Base-by-base conservation (phyloP, 2,797 vertebrate species). In the Erethizon dorsatum region DNA sequence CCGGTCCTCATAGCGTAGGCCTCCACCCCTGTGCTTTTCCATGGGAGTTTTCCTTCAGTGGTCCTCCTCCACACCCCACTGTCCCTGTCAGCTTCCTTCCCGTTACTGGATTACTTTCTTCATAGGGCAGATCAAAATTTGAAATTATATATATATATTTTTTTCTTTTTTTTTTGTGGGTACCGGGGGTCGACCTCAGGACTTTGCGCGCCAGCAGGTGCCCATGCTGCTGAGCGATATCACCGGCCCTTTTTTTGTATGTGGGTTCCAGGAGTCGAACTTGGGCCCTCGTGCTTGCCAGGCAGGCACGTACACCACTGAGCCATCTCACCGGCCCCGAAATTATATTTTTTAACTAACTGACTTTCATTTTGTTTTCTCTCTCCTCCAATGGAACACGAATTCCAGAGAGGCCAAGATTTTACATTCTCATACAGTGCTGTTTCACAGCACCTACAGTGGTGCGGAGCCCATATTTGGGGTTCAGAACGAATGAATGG, bases 331-430 rank as follows among this genome's bases (percentile, higher is more conserved):
- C 37, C 37, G 37, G 37, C 37, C 37, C 37, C 37, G 37, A 41
- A 41, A 41, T 41, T 41, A 41, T 41, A 41, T 7, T 67, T 92
- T 86, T 92, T 14, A 6, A 91, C 57, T 75, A n/a, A 37, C 17
- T 54, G 54, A 6, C 75, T 77, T 78, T 11, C 45, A 63, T 93
- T 84, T 91, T 47, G n/a, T 95, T 77, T 95, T 85, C 20, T 69
- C 63, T 65, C 20, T 87, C 93, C 4, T 3, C 57, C 18, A 56
- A 50, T 83, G 24, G 37, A 88, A 59, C 45, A 52, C 73, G 78
- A 73, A 13, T n/a, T 78, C 24, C 20, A 73, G 9, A 85, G 31
- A 52, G 63, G 37, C 11, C 67, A 92, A 8, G 71, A 33, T 20
- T 47, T 57, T 33, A 59, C 69, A 45, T 50, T 92, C 33, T 86